Evolutionary conservation across 2,888 invertebrate species (phyloP).

Genomic region (Microctonus brassicae): DNA sequence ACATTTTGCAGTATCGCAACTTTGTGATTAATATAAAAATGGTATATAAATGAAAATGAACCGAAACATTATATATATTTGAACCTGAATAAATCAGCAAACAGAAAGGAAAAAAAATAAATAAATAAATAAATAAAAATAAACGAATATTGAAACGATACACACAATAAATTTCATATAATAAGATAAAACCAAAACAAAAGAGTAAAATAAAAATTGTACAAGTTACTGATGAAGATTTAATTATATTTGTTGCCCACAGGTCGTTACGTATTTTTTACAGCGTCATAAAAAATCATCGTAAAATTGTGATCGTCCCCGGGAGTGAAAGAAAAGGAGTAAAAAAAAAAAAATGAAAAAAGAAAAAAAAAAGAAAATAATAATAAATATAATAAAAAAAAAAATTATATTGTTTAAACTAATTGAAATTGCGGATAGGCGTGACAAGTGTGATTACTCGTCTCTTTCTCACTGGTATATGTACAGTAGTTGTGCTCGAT

Average conservation of each 20-base stretch:
- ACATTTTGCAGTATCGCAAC: slow-evolving; percentile 1
- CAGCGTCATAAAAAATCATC: slow-evolving; percentile 36
- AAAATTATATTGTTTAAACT: slow-evolving; percentile 35
- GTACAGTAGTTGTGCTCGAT: background rate
- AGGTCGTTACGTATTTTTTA: slow-evolving; percentile 18
- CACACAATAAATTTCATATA: background rate
- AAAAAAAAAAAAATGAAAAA: background rate
- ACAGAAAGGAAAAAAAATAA: too few relatives aligned
- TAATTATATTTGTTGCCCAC: slow-evolving; percentile 19
- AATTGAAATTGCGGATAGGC: slow-evolving; percentile 41
- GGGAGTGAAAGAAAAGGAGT: slow-evolving; percentile 34
- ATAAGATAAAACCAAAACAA: background rate
- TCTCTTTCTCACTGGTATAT: background rate
- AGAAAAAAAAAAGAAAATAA: slow-evolving; percentile 18
- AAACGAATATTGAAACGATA: background rate
- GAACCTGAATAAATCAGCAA: background rate
- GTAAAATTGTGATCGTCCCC: slow-evolving; percentile 32
- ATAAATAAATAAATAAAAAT: too few relatives aligned
- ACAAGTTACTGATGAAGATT: slow-evolving; percentile 20
- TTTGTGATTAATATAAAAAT: background rate
- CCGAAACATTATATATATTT: background rate
- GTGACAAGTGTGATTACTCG: slow-evolving; percentile 31
- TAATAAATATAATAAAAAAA: slow-evolving; percentile 12
- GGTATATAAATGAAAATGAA: slow-evolving; percentile 12
- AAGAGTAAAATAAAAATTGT: background rate